A percentile compares a stretch with the other conserved stretches of the same genome.
phyloP scores from a whole-genome alignment of 2,113 vertebrate genomes.

The Patagioenas fasciata region DNA sequence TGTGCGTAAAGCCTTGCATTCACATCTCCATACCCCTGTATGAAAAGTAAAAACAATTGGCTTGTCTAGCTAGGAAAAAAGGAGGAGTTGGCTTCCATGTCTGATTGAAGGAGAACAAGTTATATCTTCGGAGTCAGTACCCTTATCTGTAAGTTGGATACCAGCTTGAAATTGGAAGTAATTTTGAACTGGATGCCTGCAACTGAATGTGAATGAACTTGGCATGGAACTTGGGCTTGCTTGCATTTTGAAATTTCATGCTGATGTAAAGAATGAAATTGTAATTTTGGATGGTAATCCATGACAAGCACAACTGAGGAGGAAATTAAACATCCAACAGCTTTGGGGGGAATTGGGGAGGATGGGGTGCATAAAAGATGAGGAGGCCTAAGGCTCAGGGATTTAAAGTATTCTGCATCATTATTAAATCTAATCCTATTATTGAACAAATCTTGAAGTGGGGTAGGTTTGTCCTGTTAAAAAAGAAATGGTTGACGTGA shows the following conservation, averaged over 20 bases:
- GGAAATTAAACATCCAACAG: not conserved
- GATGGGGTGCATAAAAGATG: not conserved
- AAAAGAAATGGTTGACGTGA: not conserved
- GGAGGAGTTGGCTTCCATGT: not conserved
- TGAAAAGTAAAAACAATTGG: not conserved
- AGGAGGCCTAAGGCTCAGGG: conserved; percentile 1
- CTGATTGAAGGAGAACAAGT: not conserved
- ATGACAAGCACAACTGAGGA: not conserved
- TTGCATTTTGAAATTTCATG: not conserved
- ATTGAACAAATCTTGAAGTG: not conserved
- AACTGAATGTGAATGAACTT: not conserved
- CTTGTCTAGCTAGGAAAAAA: not conserved
- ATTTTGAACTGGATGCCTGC: not conserved
- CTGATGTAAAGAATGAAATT: not conserved
- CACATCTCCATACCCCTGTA: not conserved
- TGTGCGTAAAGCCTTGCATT: not conserved
- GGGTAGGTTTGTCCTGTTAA: not conserved
- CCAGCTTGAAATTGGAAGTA: not conserved
- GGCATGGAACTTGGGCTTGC: not conserved
- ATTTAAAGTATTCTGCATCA: not conserved
- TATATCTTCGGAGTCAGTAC: not conserved
- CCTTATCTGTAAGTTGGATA: not conserved
- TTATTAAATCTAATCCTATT: not conserved
- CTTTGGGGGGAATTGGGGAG: not conserved
- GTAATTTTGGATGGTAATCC: not conserved